phyloP scores from a whole-genome alignment of 1,140 invertebrate species.

The Calliopsis andreniformis region DNA sequence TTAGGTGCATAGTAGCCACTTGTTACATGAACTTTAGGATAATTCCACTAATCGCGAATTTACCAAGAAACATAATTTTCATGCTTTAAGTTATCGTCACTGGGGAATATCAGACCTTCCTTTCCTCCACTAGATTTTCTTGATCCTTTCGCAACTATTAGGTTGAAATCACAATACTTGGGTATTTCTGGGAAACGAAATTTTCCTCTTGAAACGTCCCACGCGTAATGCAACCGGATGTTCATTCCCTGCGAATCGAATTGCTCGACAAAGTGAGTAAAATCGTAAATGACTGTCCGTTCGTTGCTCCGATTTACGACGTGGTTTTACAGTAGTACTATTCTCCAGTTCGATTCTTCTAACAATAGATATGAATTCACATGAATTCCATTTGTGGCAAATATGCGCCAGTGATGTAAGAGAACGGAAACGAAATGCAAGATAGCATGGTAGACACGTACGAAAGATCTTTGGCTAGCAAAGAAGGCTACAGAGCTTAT shows the following conservation, averaged over 20 bases:
- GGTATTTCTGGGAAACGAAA: not conserved
- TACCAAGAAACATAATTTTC: not conserved
- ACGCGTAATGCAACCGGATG: not conserved
- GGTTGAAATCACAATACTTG: not conserved
- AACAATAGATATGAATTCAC: constrained; percentile 40
- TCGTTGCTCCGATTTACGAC: constrained; percentile 2
- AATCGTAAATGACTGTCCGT: constrained; percentile 1
- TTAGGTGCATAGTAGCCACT: no score
- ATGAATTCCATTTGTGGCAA: constrained; percentile 34
- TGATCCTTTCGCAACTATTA: not conserved
- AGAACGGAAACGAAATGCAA: constrained; percentile 56
- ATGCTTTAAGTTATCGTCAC: not conserved
- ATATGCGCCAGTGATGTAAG: constrained; percentile 54
- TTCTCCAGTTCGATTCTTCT: constrained; percentile 21
- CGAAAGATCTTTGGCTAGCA: constrained; percentile 42
- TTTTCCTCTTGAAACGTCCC: not conserved
- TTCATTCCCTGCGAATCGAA: not conserved
- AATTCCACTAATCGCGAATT: not conserved
- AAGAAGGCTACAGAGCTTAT: constrained; percentile 50
- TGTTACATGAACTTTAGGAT: constrained; percentile 15
- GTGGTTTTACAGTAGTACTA: not conserved
- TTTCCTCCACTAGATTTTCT: not conserved
- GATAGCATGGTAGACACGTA: constrained; percentile 40
- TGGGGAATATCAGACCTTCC: not conserved
- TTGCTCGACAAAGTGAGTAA: not conserved